phyloP scores from a whole-genome alignment of 2,113 vertebrate species.

The Colistium nudipinnis region DNA sequence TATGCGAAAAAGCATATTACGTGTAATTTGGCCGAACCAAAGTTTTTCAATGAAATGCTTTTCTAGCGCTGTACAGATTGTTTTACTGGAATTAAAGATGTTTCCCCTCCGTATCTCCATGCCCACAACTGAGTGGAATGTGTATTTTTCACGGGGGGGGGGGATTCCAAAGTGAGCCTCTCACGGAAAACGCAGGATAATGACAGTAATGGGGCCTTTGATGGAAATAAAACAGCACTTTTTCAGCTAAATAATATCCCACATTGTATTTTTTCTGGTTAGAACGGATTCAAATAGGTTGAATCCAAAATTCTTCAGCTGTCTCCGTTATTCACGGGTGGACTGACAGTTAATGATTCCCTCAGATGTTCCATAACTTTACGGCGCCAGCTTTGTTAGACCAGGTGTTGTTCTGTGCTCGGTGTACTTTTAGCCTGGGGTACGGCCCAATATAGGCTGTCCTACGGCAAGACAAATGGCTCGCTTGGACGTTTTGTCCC shows the following conservation, averaged over 20 bases:
- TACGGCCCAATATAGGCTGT: constrained; percentile 4
- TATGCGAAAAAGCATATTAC: not conserved
- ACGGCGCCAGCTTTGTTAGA: constrained; percentile 27
- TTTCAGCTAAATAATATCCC: constrained; percentile 15
- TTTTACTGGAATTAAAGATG: not conserved
- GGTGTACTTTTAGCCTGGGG: constrained; percentile 2
- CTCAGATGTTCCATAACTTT: constrained; percentile 48
- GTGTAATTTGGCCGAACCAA: not conserved
- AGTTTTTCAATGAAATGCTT: not conserved
- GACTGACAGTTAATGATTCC: constrained; percentile 54
- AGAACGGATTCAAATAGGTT: constrained; percentile 25
- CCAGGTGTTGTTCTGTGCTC: constrained; percentile 48
- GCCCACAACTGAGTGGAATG: not conserved
- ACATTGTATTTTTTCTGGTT: constrained; percentile 22
- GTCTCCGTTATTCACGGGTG: constrained; percentile 50
- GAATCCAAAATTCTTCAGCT: constrained; percentile 43
- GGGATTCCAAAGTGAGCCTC: constrained; percentile 29
- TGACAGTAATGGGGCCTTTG: constrained; percentile 20
- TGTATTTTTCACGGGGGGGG: constrained; percentile 5
- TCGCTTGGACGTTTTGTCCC: constrained; percentile 27
- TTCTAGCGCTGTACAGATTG: not conserved
- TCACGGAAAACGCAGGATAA: constrained; percentile 29
- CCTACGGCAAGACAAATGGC: constrained; percentile 34
- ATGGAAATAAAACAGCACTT: constrained; percentile 44
- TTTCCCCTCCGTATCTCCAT: not conserved